Percentiles rank a stretch among this genome's conserved stretches.
Conservation (phyloP, 2,113 vertebrate species). For the Tricholaema leucomelas region DNA sequence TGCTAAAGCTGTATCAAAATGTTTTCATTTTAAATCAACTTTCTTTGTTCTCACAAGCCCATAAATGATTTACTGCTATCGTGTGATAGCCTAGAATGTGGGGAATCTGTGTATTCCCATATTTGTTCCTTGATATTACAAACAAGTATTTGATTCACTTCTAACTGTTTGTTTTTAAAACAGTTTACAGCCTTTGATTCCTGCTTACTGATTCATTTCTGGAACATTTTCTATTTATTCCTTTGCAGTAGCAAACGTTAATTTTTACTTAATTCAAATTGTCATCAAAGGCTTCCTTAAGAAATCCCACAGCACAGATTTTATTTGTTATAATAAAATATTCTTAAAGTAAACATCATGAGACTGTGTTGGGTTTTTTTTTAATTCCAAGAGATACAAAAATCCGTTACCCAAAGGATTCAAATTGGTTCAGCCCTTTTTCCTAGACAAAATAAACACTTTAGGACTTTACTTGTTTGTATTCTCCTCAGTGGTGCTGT, state of each 20-base stretch:
- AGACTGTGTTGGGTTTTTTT: slow-evolving; percentile 42
- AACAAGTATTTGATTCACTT: slow-evolving; percentile 68
- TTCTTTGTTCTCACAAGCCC: slow-evolving; percentile 60
- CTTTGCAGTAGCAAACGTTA: slow-evolving; percentile 68
- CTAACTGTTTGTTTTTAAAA: slow-evolving; percentile 68
- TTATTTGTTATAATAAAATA: slow-evolving; percentile 72
- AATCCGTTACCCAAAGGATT: slow-evolving; percentile 72
- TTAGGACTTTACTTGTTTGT: slow-evolving; percentile 89
- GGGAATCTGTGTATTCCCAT: slow-evolving; percentile 61
- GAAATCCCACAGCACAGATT: slow-evolving; percentile 69
- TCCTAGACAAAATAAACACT: slow-evolving; percentile 90
- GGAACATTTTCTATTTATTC: slow-evolving; percentile 67
- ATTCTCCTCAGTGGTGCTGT: slow-evolving; percentile 86
- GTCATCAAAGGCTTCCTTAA: slow-evolving; percentile 72
- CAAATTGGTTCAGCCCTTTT: slow-evolving; percentile 76
- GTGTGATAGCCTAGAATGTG: slow-evolving; percentile 56
- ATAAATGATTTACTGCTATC: slow-evolving; percentile 64
- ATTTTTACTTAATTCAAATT: slow-evolving; percentile 73
- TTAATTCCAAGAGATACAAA: slow-evolving; percentile 70
- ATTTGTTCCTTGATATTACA: slow-evolving; percentile 65
- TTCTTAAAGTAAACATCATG: slow-evolving; percentile 67
- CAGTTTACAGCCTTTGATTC: slow-evolving; percentile 67
- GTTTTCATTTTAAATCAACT: slow-evolving; percentile 56
- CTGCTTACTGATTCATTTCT: slow-evolving; percentile 70
- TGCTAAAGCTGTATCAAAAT: slow-evolving; percentile 11